Percentiles rank a stretch among this genome's conserved stretches.
These are phyloP conservation scores for Polyommatus icarus DNA, from an alignment of 2,888 invertebrate genomes.

Conservation along the genomic window DNA sequence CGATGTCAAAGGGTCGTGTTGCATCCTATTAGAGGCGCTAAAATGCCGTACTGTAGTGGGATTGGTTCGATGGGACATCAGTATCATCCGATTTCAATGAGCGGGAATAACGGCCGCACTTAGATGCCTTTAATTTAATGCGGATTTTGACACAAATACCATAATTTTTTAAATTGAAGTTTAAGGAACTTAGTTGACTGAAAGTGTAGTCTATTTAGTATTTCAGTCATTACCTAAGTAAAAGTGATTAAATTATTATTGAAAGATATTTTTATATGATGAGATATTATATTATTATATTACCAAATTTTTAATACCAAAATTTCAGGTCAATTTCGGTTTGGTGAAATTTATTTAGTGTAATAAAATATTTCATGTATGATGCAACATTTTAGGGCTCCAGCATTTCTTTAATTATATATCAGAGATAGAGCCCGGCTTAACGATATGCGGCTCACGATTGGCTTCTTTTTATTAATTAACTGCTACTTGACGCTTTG, in stretches of 20 bases:
- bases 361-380: background rate
- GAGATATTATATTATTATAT: no score
- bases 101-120: no score
- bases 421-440: slow-evolving; percentile 67
- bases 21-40: slow-evolving; percentile 55
- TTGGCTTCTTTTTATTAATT: slow-evolving; percentile 34
- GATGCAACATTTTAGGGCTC: slow-evolving; percentile 51
- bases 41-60: slow-evolving; percentile 48
- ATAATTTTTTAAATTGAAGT: no score
- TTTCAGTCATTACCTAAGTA: no score
- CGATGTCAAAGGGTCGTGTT: slow-evolving; percentile 76
- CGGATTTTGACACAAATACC: no score
- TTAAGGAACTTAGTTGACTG: no score
- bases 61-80: background rate
- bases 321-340: background rate
- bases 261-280: no score
- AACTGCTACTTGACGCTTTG: slow-evolving; percentile 47
- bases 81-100: background rate
- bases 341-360: background rate
- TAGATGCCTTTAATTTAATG: background rate
- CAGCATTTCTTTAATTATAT: slow-evolving; percentile 69
- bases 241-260: no score
- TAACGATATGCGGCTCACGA: slow-evolving; percentile 73
- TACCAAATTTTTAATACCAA: no score
- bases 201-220: no score